Conservation (phyloP, 1,140 invertebrate genomes). For the Penaeus vannamei region DNA sequence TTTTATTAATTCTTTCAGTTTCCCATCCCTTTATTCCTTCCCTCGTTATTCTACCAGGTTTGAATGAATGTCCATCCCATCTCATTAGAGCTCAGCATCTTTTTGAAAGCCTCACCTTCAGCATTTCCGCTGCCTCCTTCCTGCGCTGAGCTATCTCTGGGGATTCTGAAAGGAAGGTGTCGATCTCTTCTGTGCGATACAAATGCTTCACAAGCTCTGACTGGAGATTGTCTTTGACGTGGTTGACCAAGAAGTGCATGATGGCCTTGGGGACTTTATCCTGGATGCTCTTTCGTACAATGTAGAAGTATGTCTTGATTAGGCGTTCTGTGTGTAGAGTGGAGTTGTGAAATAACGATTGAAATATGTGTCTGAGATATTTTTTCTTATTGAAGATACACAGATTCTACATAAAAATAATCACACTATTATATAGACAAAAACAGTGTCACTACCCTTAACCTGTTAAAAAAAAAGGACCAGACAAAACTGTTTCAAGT, state of each 20-base stretch:
- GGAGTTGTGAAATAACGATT: not conserved
- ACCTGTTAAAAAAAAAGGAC: too few relatives aligned
- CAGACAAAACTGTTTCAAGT: not conserved
- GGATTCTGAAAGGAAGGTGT: slow-evolving; percentile 93
- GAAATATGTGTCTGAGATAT: slow-evolving; percentile 13
- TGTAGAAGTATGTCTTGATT: slow-evolving; percentile 99
- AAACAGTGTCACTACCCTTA: not conserved
- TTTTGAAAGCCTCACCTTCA: slow-evolving; percentile 82
- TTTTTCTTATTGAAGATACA: too few relatives aligned
- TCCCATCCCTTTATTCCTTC: too few relatives aligned
- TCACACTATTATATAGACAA: not conserved
- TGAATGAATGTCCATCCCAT: slow-evolving; percentile 36
- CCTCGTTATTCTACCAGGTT: too few relatives aligned
- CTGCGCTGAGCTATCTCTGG: slow-evolving; percentile 96
- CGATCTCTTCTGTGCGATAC: slow-evolving; percentile 97
- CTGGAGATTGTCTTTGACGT: slow-evolving; percentile 97
- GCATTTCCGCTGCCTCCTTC: slow-evolving; percentile 96
- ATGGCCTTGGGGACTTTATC: slow-evolving; percentile 99
- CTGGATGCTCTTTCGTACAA: slow-evolving; percentile 98
- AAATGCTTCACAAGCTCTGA: slow-evolving; percentile 98
- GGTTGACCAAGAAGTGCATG: slow-evolving; percentile 99
- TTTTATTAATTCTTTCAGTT: too few relatives aligned
- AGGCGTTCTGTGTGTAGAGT: slow-evolving; percentile 80
- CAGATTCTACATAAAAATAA: not conserved
- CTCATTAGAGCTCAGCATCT: not conserved